Base-by-base conservation (phyloP, 1,140 invertebrate species). In the Conus ventricosus region DNA sequence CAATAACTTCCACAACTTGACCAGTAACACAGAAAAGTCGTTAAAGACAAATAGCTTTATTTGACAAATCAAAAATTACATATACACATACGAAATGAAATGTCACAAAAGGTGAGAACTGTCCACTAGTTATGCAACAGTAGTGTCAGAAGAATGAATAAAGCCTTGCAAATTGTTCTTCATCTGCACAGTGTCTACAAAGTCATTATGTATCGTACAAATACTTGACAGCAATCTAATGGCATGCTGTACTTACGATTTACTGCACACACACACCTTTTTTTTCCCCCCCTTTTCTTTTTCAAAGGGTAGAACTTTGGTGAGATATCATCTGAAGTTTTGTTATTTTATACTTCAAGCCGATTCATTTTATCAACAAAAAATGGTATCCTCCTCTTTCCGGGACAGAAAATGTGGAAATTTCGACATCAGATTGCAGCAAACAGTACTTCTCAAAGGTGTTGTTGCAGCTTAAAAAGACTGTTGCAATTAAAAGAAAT, bases 41-140 rank as follows among this genome's bases (percentile, higher is more conserved):
- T 84, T 90, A 90, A 90, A 89, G 89, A 91, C 90, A 91, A 91
- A 90, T 91, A 91, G 89, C 89, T 91, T 91, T 91, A 90, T 90
- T 90, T 90, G 90, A 90, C 91, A 90, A 91, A 90, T 91, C 90
- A 91, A 91, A 88, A 90, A 88, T 90, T 83, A 90, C 90, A 88
- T 89, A 78, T 90, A 91, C 89, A 91, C 88, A 87, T 87, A 87
- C 85, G 84, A 87, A 87, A 87, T 87, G 85, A 87, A 87, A 87
- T 87, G 85, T 87, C 85, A 87, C 85, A 87, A 87, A 87, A 87
- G 84, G 85, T 87, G 85, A 87, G 85, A 78, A 87, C 75, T 57
- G 85, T 78, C 39, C 71, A 87, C 85, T 87, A 87, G 85, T 85
- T 51, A 85, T 54, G 39, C 80, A 81, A 51, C 8, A 81, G 80